Conservation (phyloP, 30 jellyfish, hydroid and myxozoan species). For the Pelagia noctiluca region DNA sequence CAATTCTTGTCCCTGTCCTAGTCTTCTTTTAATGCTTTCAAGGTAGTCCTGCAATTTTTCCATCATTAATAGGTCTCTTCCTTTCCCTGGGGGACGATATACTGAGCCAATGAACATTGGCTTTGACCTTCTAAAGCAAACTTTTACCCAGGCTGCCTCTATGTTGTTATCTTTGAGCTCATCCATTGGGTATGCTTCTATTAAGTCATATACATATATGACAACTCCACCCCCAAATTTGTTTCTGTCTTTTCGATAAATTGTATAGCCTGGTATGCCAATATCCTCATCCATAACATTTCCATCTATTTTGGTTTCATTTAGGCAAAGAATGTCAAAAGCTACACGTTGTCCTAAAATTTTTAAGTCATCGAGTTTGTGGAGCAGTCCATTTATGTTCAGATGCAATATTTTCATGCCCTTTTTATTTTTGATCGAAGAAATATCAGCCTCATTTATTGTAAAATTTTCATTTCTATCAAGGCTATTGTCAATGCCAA, state of each 20-base stretch:
- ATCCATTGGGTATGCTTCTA: not conserved
- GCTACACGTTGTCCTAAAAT: not conserved
- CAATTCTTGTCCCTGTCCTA: not conserved
- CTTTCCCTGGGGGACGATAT: conserved; percentile 6
- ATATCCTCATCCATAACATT: conserved; percentile 19
- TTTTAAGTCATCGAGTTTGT: not conserved
- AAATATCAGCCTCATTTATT: not conserved
- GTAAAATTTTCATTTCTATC: no score
- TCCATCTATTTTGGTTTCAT: conserved; percentile 34
- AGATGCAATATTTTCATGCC: not conserved
- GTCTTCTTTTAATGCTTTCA: not conserved
- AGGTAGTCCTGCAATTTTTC: conserved; percentile 5
- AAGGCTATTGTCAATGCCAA: no score
- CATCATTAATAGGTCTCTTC: not conserved
- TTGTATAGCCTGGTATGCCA: conserved; percentile 17
- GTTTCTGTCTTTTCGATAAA: conserved; percentile 17
- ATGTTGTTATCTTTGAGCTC: not conserved
- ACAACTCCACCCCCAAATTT: conserved; percentile 21
- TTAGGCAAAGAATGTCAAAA: conserved; percentile 34
- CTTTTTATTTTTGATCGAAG: not conserved
- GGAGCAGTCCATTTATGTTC: not conserved
- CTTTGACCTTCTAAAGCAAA: conserved; percentile 26
- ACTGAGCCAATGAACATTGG: not conserved
- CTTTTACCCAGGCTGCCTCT: conserved; percentile 31
- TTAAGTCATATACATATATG: not conserved